phyloP scores from a whole-genome alignment of 2,113 vertebrate genomes.

The Cephalopholis sonnerati region DNA sequence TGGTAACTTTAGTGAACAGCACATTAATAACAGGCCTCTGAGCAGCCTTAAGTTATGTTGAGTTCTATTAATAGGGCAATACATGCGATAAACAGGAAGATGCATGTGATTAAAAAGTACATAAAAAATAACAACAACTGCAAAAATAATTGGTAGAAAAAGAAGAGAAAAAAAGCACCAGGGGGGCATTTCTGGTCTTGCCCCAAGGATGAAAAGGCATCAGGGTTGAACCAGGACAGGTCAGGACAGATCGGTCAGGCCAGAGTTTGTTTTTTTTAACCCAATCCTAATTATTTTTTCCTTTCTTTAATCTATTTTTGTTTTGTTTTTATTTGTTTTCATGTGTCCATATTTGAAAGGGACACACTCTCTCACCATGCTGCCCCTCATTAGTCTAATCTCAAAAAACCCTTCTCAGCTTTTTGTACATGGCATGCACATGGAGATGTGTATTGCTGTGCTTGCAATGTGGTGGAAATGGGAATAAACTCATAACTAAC shows the following conservation, averaged over 20 bases:
- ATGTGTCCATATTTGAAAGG: too few relatives aligned
- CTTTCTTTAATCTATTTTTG: too few relatives aligned
- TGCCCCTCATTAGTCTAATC: background rate
- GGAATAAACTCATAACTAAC: background rate
- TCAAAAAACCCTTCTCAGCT: background rate
- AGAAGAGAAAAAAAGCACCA: background rate
- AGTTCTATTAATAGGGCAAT: background rate
- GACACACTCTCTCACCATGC: background rate
- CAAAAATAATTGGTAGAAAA: background rate
- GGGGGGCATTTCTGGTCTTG: background rate
- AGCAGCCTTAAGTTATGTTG: background rate
- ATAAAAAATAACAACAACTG: background rate
- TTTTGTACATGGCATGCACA: background rate
- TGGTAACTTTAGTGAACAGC: background rate
- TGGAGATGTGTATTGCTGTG: background rate
- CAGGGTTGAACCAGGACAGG: background rate
- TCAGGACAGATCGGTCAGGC: background rate
- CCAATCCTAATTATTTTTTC: too few relatives aligned
- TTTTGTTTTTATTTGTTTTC: background rate
- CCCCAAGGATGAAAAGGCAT: background rate
- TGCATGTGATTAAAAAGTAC: background rate
- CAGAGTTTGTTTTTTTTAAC: background rate
- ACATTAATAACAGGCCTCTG: conserved; percentile 10
- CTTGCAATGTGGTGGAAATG: background rate
- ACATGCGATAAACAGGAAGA: background rate